Evolutionary conservation across 2,888 invertebrate genomes (phyloP).

Genomic region (Acanthosepion esculentum): DNA sequence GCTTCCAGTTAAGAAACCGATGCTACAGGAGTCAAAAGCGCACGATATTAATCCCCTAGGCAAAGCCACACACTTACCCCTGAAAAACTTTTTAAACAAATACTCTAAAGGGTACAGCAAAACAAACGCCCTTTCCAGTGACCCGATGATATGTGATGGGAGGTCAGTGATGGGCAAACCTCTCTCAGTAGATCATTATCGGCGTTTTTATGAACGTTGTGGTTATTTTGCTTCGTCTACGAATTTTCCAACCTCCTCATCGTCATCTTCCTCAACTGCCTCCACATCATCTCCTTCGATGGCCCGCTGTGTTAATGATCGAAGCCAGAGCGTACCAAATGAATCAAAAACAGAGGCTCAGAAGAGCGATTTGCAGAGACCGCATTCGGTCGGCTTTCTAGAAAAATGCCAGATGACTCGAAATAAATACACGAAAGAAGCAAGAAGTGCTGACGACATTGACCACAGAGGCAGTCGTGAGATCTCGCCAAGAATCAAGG

Average conservation of each 20-base stretch:
- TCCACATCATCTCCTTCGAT: neutral
- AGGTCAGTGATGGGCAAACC: neutral
- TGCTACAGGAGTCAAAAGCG: neutral
- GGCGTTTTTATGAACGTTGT: neutral
- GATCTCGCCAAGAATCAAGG: neutral
- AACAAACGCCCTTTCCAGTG: neutral
- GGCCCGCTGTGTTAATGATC: neutral
- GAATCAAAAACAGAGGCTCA: neutral
- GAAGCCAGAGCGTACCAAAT: constrained; percentile 42
- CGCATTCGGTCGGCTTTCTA: constrained; percentile 34
- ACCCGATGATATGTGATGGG: neutral
- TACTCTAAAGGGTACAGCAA: neutral
- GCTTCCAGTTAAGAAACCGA: neutral
- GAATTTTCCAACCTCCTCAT: neutral
- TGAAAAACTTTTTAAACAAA: constrained; percentile 17
- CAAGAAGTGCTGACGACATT: neutral
- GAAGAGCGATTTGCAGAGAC: neutral
- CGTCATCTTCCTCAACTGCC: neutral
- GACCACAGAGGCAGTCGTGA: neutral
- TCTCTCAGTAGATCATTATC: neutral
- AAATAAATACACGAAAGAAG: neutral
- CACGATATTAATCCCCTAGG: neutral
- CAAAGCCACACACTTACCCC: neutral
- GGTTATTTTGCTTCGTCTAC: neutral
- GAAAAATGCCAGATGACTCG: neutral